Evolutionary conservation across 2,113 vertebrate genomes (phyloP).

Genomic region (Aramus guarauna): DNA sequence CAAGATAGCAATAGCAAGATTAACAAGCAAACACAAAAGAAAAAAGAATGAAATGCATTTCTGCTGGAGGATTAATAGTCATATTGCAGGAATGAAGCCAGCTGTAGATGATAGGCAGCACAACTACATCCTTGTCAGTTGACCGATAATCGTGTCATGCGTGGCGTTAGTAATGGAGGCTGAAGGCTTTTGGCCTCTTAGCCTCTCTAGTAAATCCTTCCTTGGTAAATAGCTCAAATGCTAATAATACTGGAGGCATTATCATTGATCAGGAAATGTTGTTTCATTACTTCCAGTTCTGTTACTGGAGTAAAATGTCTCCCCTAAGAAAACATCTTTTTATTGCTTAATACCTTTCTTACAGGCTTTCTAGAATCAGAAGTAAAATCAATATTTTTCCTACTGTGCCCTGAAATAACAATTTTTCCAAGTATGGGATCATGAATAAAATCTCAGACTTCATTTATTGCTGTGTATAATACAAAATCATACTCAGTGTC

Average conservation of each 20-base stretch:
- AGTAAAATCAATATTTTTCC: constrained; percentile 29
- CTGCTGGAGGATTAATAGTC: neutral
- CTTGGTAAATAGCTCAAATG: neutral
- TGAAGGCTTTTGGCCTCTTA: neutral
- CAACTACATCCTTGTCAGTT: neutral
- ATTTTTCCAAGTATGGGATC: neutral
- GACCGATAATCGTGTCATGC: rapidly evolving
- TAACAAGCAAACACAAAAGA: neutral
- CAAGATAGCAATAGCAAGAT: neutral
- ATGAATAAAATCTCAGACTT: neutral
- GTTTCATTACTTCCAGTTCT: neutral
- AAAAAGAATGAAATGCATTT: neutral
- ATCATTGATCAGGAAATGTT: neutral
- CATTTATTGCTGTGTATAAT: neutral
- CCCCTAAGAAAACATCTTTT: neutral
- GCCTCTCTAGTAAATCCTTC: neutral
- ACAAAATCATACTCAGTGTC: neutral
- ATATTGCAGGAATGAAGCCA: neutral
- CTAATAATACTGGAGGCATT: neutral
- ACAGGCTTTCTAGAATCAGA: constrained; percentile 21
- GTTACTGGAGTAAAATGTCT: neutral
- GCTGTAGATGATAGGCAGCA: neutral
- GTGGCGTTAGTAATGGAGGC: neutral
- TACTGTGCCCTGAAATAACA: neutral
- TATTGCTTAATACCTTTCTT: constrained; percentile 4